These are phyloP conservation scores for Smutsia temminckii DNA, from an alignment of 2,797 vertebrate genomes.

Conservation along the genomic window DNA sequence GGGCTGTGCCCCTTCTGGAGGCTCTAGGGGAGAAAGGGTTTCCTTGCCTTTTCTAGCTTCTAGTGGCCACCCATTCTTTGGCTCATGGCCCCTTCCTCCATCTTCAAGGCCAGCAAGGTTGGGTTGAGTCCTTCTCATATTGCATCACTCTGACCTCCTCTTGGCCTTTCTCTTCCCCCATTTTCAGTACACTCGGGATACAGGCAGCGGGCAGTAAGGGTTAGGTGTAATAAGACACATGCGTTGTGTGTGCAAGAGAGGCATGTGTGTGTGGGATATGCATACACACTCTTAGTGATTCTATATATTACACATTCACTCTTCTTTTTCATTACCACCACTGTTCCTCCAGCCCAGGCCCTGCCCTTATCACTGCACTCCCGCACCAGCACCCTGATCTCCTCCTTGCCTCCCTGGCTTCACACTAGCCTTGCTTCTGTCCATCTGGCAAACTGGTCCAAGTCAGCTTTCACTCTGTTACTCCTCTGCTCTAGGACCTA, in stretches of 20 bases:
- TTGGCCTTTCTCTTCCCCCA: neutral
- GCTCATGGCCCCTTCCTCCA: neutral
- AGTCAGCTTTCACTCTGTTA: conserved; percentile 12
- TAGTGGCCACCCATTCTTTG: neutral
- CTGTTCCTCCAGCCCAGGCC: neutral
- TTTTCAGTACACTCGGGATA: neutral
- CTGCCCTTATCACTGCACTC: neutral
- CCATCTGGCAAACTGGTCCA: neutral
- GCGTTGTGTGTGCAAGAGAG: neutral
- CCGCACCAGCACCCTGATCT: neutral
- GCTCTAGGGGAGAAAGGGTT: neutral
- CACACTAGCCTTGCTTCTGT: neutral
- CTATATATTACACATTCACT: neutral
- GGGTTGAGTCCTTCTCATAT: neutral
- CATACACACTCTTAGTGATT: neutral
- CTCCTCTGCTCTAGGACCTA: neutral
- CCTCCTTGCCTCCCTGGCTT: neutral
- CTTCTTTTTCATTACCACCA: neutral
- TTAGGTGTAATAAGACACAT: neutral
- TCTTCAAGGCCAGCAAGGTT: neutral
- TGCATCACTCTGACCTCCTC: neutral
- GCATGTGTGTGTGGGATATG: neutral
- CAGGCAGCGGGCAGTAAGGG: neutral
- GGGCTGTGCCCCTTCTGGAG: neutral
- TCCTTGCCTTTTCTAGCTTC: conserved; percentile 5